Evolutionary conservation across 2,888 invertebrate genomes (phyloP).

Genomic region (Strigamia crassipes): DNA sequence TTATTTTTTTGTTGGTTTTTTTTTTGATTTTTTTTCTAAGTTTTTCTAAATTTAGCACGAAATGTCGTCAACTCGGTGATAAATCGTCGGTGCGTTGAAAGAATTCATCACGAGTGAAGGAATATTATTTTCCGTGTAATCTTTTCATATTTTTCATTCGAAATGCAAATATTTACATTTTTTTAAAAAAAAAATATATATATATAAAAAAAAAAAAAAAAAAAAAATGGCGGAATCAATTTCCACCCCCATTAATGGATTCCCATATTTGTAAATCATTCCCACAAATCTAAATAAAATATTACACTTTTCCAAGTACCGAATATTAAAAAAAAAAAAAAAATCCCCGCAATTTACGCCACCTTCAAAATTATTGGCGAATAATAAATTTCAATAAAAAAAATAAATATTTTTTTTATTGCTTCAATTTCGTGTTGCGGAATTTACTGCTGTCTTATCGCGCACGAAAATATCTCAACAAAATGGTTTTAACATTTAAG

Average conservation of each 20-base stretch:
- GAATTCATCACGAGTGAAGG: not conserved
- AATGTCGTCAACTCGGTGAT: not conserved
- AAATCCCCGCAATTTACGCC: not conserved
- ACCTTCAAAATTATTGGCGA: not conserved
- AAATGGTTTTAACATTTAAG: too few relatives aligned
- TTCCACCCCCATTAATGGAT: not conserved
- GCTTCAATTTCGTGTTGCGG: not conserved
- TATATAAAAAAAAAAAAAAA: too few relatives aligned
- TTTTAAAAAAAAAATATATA: too few relatives aligned
- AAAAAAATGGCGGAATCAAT: conserved; percentile 12
- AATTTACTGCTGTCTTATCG: not conserved
- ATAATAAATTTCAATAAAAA: not conserved
- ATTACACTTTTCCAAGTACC: not conserved
- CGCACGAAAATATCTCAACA: not conserved
- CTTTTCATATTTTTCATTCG: conserved; percentile 14
- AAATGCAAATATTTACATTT: not conserved
- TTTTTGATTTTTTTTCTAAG: too few relatives aligned
- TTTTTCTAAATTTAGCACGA: not conserved
- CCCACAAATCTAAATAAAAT: not conserved
- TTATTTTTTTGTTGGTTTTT: not conserved
- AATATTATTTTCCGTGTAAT: not conserved
- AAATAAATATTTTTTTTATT: not conserved
- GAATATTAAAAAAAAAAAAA: not conserved
- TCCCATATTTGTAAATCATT: conserved; percentile 16
- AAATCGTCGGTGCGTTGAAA: not conserved